A percentile compares a stretch with the other conserved stretches of the same genome.
These are phyloP conservation scores for Pycnomerus fuliginosus DNA, from an alignment of 2,888 invertebrate genomes.

Conservation along the genomic window DNA sequence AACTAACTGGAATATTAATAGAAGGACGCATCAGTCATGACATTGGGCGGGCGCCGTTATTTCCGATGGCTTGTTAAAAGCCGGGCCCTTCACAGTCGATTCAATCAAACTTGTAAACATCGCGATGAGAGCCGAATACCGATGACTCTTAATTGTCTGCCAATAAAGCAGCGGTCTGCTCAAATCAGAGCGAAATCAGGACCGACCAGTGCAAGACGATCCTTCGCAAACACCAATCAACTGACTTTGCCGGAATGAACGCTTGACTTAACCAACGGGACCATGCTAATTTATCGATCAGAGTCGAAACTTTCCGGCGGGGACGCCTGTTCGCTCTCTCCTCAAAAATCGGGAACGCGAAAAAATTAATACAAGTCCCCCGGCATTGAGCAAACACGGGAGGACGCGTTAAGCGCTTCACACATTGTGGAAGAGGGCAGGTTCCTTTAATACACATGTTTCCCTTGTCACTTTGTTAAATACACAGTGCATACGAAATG, in stretches of 20 bases:
- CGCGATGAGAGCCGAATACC: constrained; percentile 48
- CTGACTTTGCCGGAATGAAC: constrained; percentile 30
- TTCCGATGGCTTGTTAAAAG: constrained; percentile 9
- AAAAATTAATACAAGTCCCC: no score
- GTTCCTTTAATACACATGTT: constrained; percentile 43
- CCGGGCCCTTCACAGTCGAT: constrained; percentile 28
- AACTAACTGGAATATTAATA: background rate
- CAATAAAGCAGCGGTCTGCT: constrained; percentile 47
- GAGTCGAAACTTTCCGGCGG: background rate
- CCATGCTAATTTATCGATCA: constrained; percentile 3
- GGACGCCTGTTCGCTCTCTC: background rate
- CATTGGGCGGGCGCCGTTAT: no score
- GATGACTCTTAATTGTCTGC: constrained; percentile 53
- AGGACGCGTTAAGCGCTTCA: constrained; percentile 32
- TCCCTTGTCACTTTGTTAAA: constrained; percentile 48
- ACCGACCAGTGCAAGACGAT: constrained; percentile 48
- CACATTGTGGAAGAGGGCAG: constrained; percentile 31
- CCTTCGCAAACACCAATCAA: constrained; percentile 52
- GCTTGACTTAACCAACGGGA: constrained; percentile 17
- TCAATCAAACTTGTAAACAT: constrained; percentile 53
- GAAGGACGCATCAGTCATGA: no score
- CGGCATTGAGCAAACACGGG: no score
- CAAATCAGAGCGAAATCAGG: constrained; percentile 44
- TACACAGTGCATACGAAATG: constrained; percentile 61
- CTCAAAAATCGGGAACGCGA: constrained; percentile 29